Evolutionary conservation across 92 coral and sea anemone species (phyloP), one percentile per base, ranked within the genome.

Genomic region (Scolanthus callimorphus): DNA sequence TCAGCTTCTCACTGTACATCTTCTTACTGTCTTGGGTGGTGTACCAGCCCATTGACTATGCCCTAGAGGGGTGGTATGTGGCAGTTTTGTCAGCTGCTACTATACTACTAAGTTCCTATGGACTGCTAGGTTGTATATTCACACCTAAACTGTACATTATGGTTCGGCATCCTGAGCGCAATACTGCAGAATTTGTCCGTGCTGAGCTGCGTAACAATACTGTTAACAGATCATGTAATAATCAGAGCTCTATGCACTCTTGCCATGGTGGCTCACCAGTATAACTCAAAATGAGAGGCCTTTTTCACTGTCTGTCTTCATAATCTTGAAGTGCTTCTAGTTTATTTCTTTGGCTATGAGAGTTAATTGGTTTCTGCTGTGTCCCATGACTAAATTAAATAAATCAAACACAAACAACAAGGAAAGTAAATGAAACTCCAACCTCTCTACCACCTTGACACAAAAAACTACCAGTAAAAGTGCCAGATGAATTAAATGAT

Each of bases 51-150:
- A 70, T 83, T 21, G 90, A 64, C 51, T 67, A 67, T 55, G 65
- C 69, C 37, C 56, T 83, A 27, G 84, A 77, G 62, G 74, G 80
- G 38, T 83, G 90, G 90, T 83, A 83, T 41, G 84, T 77, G 57
- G 71, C 84, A 39, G 27, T 83, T 8, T 52, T 83, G 63, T 69
- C 84, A 20, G 63, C 79, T 37, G 71, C 76, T 13, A 72, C 90
- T 0, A 70, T 78, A 46, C 67, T 83, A 22, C 75, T 83, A 31
- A 64, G 75, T 48, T 77, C 84, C 26, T 77, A 62, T 61, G 90
- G 90, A 2, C 67, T 83, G 31, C 60, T 83, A 22, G 66, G 70
- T 39, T 83, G 90, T 53, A 70, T 83, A 23, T 77, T 77, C 28
- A 60, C 59, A 26, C 90, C 90, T 3, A 83, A 77, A 50, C 38